phyloP scores from a whole-genome alignment of 2,113 vertebrate genomes.

The Ardeotis arabs region DNA sequence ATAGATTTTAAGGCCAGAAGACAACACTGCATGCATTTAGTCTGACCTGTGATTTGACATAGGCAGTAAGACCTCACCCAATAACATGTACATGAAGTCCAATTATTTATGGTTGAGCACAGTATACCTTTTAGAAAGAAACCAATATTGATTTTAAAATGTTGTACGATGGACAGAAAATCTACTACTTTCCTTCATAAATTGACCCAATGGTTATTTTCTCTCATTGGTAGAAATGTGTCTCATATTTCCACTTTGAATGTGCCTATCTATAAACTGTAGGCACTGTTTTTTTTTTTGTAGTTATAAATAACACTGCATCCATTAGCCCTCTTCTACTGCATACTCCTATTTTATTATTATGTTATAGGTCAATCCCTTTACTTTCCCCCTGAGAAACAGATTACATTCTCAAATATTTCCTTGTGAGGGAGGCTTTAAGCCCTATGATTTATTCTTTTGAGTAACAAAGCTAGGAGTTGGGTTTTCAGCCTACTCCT shows the following conservation, averaged over 20 bases:
- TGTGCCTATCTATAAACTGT: neutral
- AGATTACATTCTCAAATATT: neutral
- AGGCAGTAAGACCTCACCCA: neutral
- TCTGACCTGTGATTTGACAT: neutral
- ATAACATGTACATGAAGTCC: neutral
- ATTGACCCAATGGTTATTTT: neutral
- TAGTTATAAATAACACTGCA: neutral
- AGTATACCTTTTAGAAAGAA: constrained; percentile 3
- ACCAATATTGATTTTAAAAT: constrained; percentile 11
- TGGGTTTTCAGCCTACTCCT: neutral
- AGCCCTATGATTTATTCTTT: neutral
- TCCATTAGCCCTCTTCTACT: neutral
- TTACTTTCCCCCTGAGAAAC: neutral
- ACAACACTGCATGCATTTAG: neutral
- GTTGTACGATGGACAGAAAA: neutral
- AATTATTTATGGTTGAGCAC: neutral
- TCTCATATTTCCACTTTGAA: neutral
- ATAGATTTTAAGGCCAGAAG: neutral
- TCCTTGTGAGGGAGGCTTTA: neutral
- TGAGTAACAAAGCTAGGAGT: neutral
- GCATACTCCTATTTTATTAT: neutral
- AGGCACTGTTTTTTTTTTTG: neutral
- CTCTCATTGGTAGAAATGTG: neutral
- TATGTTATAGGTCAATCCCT: neutral
- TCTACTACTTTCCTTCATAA: neutral